Conservation (phyloP, 1,140 invertebrate genomes). For the Polyergus mexicanus region DNA sequence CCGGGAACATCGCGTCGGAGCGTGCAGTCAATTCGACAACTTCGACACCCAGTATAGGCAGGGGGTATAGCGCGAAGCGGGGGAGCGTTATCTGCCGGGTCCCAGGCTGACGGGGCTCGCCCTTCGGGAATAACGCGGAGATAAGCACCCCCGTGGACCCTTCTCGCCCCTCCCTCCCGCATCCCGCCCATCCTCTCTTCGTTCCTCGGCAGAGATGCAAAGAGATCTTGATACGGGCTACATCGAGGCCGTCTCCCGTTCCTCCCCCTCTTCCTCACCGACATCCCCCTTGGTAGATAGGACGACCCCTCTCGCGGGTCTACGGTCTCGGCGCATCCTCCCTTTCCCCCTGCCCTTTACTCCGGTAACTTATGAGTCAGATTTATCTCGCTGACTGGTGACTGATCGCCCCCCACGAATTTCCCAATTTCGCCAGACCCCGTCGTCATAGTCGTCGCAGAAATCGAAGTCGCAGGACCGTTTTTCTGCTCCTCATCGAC, state of each 20-base stretch:
- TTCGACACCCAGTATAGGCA: constrained; percentile 82
- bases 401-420: constrained; percentile 82
- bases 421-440: constrained; percentile 75
- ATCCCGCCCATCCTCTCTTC: constrained; percentile 68
- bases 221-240: constrained; percentile 86
- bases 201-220: constrained; percentile 83
- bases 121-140: constrained; percentile 86
- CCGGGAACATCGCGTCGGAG: constrained; percentile 49
- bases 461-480: constrained; percentile 18
- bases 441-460: constrained; percentile 37
- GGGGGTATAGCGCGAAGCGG: constrained; percentile 66
- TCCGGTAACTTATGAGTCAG: constrained; percentile 83
- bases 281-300: constrained; percentile 62
- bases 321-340: constrained; percentile 67
- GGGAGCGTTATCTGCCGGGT: constrained; percentile 84
- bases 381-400: constrained; percentile 84
- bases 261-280: constrained; percentile 58
- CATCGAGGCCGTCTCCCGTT: constrained; percentile 68
- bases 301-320: constrained; percentile 66
- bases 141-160: constrained; percentile 81
- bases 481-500: background rate
- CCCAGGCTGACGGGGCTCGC: constrained; percentile 84
- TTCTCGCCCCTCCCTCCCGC: constrained; percentile 28
- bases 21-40: constrained; percentile 78
- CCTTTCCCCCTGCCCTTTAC: constrained; percentile 11